Evolutionary conservation across 1,140 invertebrate species (phyloP).

Genomic region (Drosophila virilis): DNA sequence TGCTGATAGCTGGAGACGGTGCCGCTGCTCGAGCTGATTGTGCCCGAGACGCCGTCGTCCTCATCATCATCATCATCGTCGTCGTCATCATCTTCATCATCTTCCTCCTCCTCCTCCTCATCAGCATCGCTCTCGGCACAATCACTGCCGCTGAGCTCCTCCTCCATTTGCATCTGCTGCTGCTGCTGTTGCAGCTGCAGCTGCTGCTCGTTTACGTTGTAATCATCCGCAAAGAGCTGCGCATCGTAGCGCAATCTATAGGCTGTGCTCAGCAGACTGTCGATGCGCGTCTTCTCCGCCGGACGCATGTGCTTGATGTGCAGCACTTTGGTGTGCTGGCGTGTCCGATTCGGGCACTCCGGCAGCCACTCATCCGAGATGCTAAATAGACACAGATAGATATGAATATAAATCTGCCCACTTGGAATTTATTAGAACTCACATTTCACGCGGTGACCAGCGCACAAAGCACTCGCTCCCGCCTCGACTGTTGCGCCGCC

Average conservation of each 20-base stretch:
- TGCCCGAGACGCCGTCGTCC: slow-evolving; percentile 53
- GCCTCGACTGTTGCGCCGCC: slow-evolving; percentile 66
- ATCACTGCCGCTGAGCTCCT: slow-evolving; percentile 45
- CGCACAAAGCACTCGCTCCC: slow-evolving; percentile 73
- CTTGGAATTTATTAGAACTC: slow-evolving; percentile 20
- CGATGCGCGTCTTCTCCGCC: slow-evolving; percentile 74
- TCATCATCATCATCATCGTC: slow-evolving; percentile 63
- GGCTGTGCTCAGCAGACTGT: slow-evolving; percentile 73
- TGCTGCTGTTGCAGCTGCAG: slow-evolving; percentile 30
- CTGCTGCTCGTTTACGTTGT: slow-evolving; percentile 59
- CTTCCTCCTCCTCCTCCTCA: slow-evolving; percentile 4
- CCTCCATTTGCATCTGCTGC: slow-evolving; percentile 28
- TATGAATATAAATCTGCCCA: background rate
- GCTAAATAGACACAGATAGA: slow-evolving; percentile 19
- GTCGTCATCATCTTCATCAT: slow-evolving; percentile 39
- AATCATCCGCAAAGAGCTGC: slow-evolving; percentile 75
- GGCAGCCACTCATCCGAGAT: slow-evolving; percentile 82
- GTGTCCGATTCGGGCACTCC: slow-evolving; percentile 57
- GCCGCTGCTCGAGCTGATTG: slow-evolving; percentile 59
- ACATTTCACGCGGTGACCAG: slow-evolving; percentile 83
- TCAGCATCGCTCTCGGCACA: slow-evolving; percentile 29
- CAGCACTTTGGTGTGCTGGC: slow-evolving; percentile 73
- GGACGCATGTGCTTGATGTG: slow-evolving; percentile 81
- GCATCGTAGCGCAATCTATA: slow-evolving; percentile 75
- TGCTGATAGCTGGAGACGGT: slow-evolving; percentile 81